Evolutionary conservation across 2,113 vertebrate genomes (phyloP), one percentile per base, ranked within the genome.

Genomic region (Oreochromis aureus): DNA sequence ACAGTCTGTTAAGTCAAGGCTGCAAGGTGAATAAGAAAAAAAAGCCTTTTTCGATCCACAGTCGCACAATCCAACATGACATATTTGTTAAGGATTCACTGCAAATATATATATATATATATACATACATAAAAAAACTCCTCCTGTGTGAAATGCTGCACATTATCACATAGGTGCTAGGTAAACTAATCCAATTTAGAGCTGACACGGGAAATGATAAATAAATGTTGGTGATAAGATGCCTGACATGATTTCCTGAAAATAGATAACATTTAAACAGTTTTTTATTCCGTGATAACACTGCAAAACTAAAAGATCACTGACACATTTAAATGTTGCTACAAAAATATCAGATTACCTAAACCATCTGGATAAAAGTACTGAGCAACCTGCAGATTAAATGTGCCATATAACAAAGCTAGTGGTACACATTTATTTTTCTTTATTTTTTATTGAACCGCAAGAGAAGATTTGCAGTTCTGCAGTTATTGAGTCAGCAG

Each of bases 201-300:
- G 79, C n/a, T 80, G 79, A 82, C 44, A 66, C 7, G 61, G 86
- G 27, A 90, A 87, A 55, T 91, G 51, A 90, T 90, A 88, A 91
- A 93, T 81, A 66, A 93, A 86, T 83, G 41, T 56, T 44, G 58
- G 81, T 63, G 91, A 94, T 76, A 94, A 94, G 83, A 85, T 22
- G n/a, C 44, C 55, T 56, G 71, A 81, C 94, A 88, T 84, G 15
- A 84, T 86, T 94, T 91, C 86, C 71, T 76, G 24, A 48, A 15
- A 48, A 76, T 19, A 76, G 41, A 76, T 71, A 44, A 46, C 12
- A 10, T 44, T 71, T 48, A 76, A 76, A 76, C 44, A 11, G 12
- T 4, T 71, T 71, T 27, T 19, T 19, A 32, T 32, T 18, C 44
- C 0, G 27, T 32, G 44, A 51, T 44, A 44, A 24, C 12, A 0